Conservation (phyloP, 2,113 vertebrate genomes). For the Clinocottus analis region DNA sequence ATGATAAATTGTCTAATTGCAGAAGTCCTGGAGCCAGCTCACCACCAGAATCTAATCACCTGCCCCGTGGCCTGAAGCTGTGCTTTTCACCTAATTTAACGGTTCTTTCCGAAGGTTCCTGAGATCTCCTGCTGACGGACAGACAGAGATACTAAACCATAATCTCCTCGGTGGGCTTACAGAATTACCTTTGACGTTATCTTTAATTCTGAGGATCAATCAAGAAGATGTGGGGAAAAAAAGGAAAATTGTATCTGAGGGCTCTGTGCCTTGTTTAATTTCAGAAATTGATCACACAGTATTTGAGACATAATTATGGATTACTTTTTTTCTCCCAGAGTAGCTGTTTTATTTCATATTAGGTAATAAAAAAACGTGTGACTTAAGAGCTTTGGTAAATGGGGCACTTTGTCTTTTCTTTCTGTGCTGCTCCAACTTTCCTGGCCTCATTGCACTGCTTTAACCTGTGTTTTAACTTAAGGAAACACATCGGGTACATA, state of each 20-base stretch:
- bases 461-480: not conserved
- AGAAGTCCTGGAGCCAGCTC: conserved; percentile 42
- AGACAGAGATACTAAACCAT: conserved; percentile 13
- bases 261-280: conserved; percentile 32
- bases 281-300: conserved; percentile 52
- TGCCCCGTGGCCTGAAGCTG: conserved; percentile 32
- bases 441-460: conserved; percentile 24
- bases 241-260: conserved; percentile 19
- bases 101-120: not conserved
- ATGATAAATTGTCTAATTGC: conserved; percentile 45
- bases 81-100: conserved; percentile 34
- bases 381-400: conserved; percentile 23
- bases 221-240: conserved; percentile 26
- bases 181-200: conserved; percentile 39
- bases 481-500: not conserved
- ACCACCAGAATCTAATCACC: conserved; percentile 43
- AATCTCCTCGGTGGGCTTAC: conserved; percentile 34
- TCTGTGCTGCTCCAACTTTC: conserved; percentile 6
- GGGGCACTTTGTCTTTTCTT: conserved; percentile 40
- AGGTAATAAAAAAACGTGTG: conserved; percentile 23
- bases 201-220: conserved; percentile 31
- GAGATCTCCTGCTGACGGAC: conserved; percentile 45
- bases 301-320: conserved; percentile 40
- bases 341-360: conserved; percentile 27
- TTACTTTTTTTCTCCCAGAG: conserved; percentile 7